A percentile compares a stretch with the other conserved stretches of the same genome.
These are phyloP conservation scores for Prunella strophiata DNA, from an alignment of 2,797 vertebrate genomes.

Conservation along the genomic window DNA sequence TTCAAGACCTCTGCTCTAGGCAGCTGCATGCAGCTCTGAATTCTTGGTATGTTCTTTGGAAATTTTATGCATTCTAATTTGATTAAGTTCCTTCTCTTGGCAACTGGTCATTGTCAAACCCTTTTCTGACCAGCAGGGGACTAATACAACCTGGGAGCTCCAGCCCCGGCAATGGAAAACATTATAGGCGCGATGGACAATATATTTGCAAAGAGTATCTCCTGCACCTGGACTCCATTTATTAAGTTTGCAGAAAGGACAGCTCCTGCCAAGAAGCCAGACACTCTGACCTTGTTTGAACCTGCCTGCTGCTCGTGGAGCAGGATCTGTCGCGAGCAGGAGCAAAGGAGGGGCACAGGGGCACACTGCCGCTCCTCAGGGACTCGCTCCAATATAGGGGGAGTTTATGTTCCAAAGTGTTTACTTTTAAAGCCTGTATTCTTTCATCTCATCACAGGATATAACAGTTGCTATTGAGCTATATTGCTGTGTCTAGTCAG, in stretches of 20 bases:
- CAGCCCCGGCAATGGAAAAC: background rate
- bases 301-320: constrained; percentile 45
- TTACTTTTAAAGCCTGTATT: constrained; percentile 64
- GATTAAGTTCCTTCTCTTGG: constrained; percentile 13
- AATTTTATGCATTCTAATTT: constrained; percentile 43
- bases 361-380: constrained; percentile 37
- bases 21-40: background rate
- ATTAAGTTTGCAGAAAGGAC: constrained; percentile 62
- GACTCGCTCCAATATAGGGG: constrained; percentile 8
- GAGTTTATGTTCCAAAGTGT: constrained; percentile 58
- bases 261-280: constrained; percentile 61
- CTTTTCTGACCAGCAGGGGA: constrained; percentile 22
- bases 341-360: background rate
- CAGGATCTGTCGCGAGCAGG: background rate
- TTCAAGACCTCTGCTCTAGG: constrained; percentile 35
- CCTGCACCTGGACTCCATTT: constrained; percentile 57
- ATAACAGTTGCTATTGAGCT: constrained; percentile 58
- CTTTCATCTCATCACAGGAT: constrained; percentile 62
- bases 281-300: constrained; percentile 67
- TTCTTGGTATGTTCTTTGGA: background rate
- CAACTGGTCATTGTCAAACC: background rate
- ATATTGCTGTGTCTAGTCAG: constrained; percentile 62
- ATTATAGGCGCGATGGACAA: background rate
- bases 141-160: constrained; percentile 5
- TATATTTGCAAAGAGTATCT: constrained; percentile 29